phyloP scores from a whole-genome alignment of 1,140 invertebrate genomes.

The Propsilocerus akamusi region DNA sequence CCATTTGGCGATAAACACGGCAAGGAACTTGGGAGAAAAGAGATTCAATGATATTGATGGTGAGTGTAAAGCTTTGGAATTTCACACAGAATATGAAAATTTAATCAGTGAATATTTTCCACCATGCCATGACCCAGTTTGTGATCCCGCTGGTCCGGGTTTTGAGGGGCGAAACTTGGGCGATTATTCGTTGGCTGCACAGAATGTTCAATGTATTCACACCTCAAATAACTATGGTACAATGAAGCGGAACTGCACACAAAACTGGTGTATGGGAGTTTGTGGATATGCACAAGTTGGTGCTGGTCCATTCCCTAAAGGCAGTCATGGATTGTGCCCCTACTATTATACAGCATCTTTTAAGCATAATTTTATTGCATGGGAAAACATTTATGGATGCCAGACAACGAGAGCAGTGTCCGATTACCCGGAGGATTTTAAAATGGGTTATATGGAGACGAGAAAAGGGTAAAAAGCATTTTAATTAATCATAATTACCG shows the following conservation, averaged over 20 bases:
- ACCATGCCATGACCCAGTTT: too few relatives aligned
- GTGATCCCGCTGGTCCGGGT: conserved; percentile 15
- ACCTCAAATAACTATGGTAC: conserved; percentile 20
- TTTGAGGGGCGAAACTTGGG: conserved; percentile 14
- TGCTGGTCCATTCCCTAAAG: conserved; percentile 13
- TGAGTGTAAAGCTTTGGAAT: conserved; percentile 6
- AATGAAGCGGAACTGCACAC: conserved; percentile 16
- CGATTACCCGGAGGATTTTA: conserved; percentile 6
- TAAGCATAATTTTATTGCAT: conserved; percentile 19
- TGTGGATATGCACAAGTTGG: conserved; percentile 19
- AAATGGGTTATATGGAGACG: conserved; percentile 8
- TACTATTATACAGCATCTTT: conserved; percentile 21
- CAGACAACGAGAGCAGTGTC: neutral
- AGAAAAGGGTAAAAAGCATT: conserved; percentile 1
- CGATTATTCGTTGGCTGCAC: conserved; percentile 15
- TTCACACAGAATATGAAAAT: too few relatives aligned
- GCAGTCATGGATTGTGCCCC: conserved; percentile 19
- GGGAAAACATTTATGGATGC: conserved; percentile 2
- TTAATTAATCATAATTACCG: neutral
- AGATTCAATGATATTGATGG: conserved; percentile 15
- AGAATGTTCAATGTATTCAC: conserved; percentile 20
- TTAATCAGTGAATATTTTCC: too few relatives aligned
- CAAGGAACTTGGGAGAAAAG: conserved; percentile 10
- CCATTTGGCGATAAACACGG: conserved; percentile 17
- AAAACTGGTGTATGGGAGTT: conserved; percentile 18